Evolutionary conservation across 2,888 invertebrate species (phyloP).

Genomic region (Bombylius discolor): DNA sequence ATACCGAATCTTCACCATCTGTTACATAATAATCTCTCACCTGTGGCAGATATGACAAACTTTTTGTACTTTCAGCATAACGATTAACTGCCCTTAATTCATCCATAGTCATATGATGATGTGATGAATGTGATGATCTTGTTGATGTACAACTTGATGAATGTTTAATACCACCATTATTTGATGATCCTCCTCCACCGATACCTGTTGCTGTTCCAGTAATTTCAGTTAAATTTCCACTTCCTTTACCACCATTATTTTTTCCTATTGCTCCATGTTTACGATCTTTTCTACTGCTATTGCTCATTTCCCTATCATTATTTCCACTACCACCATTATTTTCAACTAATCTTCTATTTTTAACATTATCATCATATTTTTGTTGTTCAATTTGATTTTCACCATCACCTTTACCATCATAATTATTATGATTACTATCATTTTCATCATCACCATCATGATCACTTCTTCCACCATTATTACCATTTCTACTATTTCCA

Average conservation of each 20-base stretch:
- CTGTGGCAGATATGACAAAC: constrained; percentile 82
- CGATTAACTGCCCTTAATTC: constrained; percentile 76
- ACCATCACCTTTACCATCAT: neutral
- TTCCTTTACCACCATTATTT: too few species aligned
- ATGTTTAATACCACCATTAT: constrained; percentile 25
- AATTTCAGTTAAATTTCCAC: too few species aligned
- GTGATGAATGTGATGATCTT: constrained; percentile 11
- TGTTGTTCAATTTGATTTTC: constrained; percentile 13
- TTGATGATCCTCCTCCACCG: too few species aligned
- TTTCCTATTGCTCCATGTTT: neutral
- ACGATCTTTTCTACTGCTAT: neutral
- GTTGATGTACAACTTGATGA: constrained; percentile 47
- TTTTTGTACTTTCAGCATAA: constrained; percentile 84
- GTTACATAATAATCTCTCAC: constrained; percentile 43
- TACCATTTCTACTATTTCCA: constrained; percentile 14
- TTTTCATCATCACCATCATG: constrained; percentile 24
- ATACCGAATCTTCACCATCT: too few species aligned
- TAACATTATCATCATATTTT: constrained; percentile 3
- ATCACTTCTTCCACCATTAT: constrained; percentile 21
- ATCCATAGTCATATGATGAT: constrained; percentile 63
- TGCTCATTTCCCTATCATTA: neutral
- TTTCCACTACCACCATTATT: neutral
- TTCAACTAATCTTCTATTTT: neutral
- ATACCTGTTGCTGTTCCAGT: neutral
- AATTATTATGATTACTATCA: neutral